Conservation (phyloP, 2,113 vertebrate genomes). For the Cepphus grylle region DNA sequence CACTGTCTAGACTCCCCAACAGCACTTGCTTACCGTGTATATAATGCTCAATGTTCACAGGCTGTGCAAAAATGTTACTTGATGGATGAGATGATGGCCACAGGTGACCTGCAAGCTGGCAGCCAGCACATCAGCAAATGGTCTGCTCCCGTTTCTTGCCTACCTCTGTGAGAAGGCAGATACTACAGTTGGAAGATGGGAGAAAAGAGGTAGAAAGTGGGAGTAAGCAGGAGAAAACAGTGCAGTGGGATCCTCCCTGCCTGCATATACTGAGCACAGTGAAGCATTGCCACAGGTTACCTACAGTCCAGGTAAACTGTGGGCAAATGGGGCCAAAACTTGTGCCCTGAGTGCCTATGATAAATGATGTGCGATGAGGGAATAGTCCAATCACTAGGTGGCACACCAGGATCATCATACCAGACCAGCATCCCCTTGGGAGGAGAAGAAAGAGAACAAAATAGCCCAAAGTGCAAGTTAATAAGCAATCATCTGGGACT, state of each 20-base stretch:
- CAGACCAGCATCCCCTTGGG: neutral
- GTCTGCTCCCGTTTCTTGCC: neutral
- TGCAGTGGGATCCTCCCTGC: neutral
- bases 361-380: neutral
- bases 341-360: rapidly evolving
- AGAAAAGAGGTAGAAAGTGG: neutral
- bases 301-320: neutral
- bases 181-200: neutral
- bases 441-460: neutral
- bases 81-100: neutral
- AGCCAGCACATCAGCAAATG: neutral
- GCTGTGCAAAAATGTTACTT: neutral
- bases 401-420: neutral
- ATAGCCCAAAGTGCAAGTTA: neutral
- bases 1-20: neutral
- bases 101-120: neutral
- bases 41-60: neutral
- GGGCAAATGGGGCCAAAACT: neutral
- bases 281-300: neutral
- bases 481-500: neutral
- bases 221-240: neutral
- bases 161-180: neutral
- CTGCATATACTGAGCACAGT: neutral
- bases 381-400: slow-evolving; percentile 30
- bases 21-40: neutral